These are phyloP conservation scores for Orgyia antiqua DNA, from an alignment of 2,888 invertebrate genomes.

Conservation along the genomic window DNA sequence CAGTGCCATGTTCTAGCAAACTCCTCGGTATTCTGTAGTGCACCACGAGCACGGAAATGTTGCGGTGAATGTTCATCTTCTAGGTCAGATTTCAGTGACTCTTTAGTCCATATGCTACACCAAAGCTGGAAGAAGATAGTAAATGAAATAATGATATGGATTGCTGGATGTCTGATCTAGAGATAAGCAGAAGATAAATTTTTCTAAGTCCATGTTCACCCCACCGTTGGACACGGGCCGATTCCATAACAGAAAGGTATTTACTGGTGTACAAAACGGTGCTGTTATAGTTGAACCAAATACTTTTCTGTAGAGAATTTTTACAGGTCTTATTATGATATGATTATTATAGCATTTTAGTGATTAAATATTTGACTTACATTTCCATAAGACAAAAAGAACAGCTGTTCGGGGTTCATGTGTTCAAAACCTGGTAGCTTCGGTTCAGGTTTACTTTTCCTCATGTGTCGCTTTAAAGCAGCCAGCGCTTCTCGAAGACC, in stretches of 20 bases:
- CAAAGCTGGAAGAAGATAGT: constrained; percentile 75
- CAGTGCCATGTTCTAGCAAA: constrained; percentile 82
- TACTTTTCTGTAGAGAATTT: no score
- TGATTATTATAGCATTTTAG: no score
- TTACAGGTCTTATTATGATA: no score
- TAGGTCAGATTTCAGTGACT: constrained; percentile 80
- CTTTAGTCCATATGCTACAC: constrained; percentile 86
- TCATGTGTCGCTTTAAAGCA: constrained; percentile 81
- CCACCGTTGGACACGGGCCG: no score
- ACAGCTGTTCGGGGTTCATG: constrained; percentile 84
- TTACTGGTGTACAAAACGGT: no score
- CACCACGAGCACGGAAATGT: constrained; percentile 81
- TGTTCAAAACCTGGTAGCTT: constrained; percentile 86
- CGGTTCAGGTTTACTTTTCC: constrained; percentile 75
- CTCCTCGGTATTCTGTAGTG: constrained; percentile 84
- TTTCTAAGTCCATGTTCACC: no score
- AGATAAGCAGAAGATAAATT: no score
- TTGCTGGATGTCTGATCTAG: no score
- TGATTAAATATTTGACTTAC: no score
- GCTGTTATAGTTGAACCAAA: no score
- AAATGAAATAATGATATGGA: no score
- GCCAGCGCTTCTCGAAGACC: constrained; percentile 85
- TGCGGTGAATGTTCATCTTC: constrained; percentile 87
- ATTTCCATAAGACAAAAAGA: constrained; percentile 90
- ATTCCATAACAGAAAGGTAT: no score